Percentiles rank a stretch among this genome's conserved stretches.
Conservation (phyloP, 2,797 vertebrate species). For the Pyrocephalus nanus region DNA sequence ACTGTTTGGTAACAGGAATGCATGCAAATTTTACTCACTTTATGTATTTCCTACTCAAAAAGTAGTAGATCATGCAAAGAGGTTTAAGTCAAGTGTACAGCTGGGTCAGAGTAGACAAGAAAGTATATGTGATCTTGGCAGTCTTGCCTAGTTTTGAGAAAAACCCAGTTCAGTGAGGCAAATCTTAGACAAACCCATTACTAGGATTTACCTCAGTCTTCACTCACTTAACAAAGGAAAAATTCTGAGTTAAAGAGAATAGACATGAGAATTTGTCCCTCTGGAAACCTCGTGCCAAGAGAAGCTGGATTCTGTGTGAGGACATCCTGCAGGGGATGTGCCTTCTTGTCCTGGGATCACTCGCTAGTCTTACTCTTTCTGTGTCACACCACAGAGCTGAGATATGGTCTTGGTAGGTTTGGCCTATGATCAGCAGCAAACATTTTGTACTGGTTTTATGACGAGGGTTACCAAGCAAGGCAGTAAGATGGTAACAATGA, state of each 20-base stretch:
- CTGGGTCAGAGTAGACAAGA: background rate
- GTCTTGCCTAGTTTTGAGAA: background rate
- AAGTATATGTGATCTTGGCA: background rate
- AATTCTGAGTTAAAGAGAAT: background rate
- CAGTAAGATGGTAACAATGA: background rate
- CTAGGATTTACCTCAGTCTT: background rate
- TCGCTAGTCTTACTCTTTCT: background rate
- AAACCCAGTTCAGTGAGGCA: background rate
- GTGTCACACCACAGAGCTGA: background rate
- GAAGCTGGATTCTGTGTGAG: background rate
- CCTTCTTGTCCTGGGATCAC: background rate
- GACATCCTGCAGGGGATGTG: background rate
- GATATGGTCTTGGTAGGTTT: background rate
- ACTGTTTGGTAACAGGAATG: background rate
- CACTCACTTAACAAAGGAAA: background rate
- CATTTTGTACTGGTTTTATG: background rate
- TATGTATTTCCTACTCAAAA: background rate
- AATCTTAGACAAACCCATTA: background rate
- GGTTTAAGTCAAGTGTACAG: background rate
- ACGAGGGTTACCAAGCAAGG: background rate
- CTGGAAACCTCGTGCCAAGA: background rate
- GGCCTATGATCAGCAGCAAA: background rate
- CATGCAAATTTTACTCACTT: background rate
- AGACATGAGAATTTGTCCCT: background rate
- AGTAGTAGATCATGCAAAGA: background rate